phyloP scores from a whole-genome alignment of 2,888 invertebrate genomes.

The Apomyelois bistriatella region DNA sequence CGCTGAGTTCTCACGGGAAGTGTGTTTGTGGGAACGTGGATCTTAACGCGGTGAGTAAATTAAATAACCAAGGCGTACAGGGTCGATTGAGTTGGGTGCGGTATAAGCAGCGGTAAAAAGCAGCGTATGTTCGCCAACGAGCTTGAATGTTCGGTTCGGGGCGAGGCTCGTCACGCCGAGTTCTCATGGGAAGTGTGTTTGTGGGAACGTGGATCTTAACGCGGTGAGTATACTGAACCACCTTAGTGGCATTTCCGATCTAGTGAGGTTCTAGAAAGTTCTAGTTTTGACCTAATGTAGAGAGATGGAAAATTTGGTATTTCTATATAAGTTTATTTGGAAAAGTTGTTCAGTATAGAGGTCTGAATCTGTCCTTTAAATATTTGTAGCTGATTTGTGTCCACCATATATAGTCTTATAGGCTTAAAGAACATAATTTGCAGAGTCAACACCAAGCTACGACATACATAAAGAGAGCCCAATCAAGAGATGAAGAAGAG shows the following conservation, averaged over 20 bases:
- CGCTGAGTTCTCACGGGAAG: conserved; percentile 42
- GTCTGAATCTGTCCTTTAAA: too few relatives aligned
- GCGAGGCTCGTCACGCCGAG: conserved; percentile 34
- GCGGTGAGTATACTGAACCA: too few relatives aligned
- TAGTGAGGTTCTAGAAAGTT: too few relatives aligned
- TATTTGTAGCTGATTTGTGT: too few relatives aligned
- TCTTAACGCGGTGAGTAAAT: conserved; percentile 37
- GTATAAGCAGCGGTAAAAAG: conserved; percentile 41
- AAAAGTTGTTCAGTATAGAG: too few relatives aligned
- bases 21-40: conserved; percentile 52
- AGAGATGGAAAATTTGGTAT: too few relatives aligned
- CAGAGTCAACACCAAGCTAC: conserved; percentile 40
- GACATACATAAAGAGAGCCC: conserved; percentile 36
- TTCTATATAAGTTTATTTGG: too few relatives aligned
- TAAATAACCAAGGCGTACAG: too few relatives aligned
- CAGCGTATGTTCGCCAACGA: conserved; percentile 42
- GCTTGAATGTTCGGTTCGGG: conserved; percentile 40
- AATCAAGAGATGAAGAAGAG: conserved; percentile 13
- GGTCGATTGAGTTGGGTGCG: conserved; percentile 49
- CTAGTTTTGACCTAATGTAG: too few relatives aligned
- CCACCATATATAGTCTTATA: neutral
- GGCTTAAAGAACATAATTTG: neutral
- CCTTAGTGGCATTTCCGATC: too few relatives aligned
- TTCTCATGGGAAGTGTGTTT: conserved; percentile 51
- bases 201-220: conserved; percentile 40